A percentile compares a stretch with the other conserved stretches of the same genome.
Evolutionary conservation across 2,888 invertebrate species (phyloP).

Genomic region (Drosophila picticornis): DNA sequence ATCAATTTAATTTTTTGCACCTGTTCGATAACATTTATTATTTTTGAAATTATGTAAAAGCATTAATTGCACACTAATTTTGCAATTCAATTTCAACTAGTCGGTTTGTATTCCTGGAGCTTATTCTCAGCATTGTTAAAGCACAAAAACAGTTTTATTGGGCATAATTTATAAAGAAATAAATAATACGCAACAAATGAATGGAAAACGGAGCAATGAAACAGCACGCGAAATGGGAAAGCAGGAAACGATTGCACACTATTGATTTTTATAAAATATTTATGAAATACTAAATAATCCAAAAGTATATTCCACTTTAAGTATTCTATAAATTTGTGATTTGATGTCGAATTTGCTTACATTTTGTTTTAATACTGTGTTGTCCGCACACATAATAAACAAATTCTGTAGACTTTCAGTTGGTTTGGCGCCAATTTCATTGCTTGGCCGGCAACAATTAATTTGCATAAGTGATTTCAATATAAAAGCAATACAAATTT

Average conservation of each 20-base stretch:
- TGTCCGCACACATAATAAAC: slow-evolving; percentile 20
- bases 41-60: not conserved
- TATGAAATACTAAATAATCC: slow-evolving; percentile 11
- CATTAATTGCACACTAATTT: not conserved
- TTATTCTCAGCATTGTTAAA: slow-evolving; percentile 33
- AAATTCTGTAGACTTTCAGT: slow-evolving; percentile 16
- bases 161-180: slow-evolving; percentile 15
- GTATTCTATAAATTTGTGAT: not conserved
- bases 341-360: slow-evolving; percentile 22
- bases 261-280: slow-evolving; percentile 18
- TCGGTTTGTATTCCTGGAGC: slow-evolving; percentile 27
- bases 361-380: slow-evolving; percentile 10
- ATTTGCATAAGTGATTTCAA: slow-evolving; percentile 42
- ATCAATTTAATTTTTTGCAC: not conserved
- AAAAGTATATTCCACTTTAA: not conserved
- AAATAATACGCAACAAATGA: slow-evolving; percentile 14
- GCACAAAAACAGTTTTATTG: slow-evolving; percentile 16
- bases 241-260: slow-evolving; percentile 56
- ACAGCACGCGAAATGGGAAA: slow-evolving; percentile 57
- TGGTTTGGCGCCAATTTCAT: slow-evolving; percentile 49
- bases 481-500: slow-evolving; percentile 28
- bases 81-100: slow-evolving; percentile 15
- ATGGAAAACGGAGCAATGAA: slow-evolving; percentile 39
- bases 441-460: slow-evolving; percentile 33
- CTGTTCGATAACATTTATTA: not conserved